Percentiles rank a stretch among this genome's conserved stretches.
phyloP scores from a whole-genome alignment of 2,797 vertebrate genomes.

The Saxicola maurus region DNA sequence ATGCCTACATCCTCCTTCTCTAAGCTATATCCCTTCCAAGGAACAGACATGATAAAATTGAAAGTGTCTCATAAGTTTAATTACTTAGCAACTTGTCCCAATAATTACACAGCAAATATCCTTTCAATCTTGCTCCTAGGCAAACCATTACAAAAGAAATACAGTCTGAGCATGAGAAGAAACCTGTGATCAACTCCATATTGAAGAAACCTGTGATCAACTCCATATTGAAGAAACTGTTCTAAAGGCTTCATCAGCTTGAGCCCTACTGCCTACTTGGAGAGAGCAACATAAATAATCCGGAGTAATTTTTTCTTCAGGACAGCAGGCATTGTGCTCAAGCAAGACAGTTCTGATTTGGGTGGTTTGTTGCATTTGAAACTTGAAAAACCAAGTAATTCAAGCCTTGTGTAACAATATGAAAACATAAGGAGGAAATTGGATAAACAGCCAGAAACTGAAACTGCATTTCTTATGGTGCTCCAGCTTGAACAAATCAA shows the following conservation, averaged over 20 bases:
- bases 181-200: neutral
- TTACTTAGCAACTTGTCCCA: neutral
- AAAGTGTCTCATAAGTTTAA: neutral
- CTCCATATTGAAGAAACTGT: neutral
- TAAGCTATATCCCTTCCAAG: neutral
- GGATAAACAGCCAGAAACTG: neutral
- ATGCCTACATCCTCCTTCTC: fast-evolving
- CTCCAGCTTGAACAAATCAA: neutral
- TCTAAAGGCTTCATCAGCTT: neutral
- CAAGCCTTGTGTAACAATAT: neutral
- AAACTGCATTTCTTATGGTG: neutral
- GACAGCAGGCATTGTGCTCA: neutral
- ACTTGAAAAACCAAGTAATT: neutral
- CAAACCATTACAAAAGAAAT: neutral
- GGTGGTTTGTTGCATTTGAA: neutral
- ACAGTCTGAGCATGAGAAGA: neutral
- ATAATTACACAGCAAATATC: neutral
- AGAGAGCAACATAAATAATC: neutral
- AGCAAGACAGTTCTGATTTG: neutral
- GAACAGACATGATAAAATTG: neutral
- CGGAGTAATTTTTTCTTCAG: neutral
- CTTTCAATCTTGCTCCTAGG: neutral
- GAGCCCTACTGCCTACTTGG: neutral
- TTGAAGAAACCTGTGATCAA: neutral
- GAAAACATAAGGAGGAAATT: neutral